Evolutionary conservation across 1,140 invertebrate genomes (phyloP), one percentile per base, ranked within the genome.

Genomic region (Micrasema minimum): DNA sequence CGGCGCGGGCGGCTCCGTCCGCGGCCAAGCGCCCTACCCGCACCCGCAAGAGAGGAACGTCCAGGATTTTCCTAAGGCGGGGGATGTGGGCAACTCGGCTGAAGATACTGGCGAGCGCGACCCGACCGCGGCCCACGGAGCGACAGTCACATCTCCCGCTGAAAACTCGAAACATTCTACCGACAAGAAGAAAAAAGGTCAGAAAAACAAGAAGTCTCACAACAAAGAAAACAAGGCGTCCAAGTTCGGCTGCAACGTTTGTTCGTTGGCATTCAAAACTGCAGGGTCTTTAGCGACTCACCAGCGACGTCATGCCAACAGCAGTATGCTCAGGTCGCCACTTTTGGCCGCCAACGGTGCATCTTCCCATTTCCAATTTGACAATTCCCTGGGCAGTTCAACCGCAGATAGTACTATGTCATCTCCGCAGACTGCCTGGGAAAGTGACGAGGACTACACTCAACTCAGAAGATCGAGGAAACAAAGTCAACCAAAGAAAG

Each of bases 61-160:
- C 66, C 75, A 75, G 81, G 82, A 82, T 82, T 83, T 82, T 82
- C 81, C 77, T 82, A 80, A 83, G 76, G 82, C 82, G 81, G 81
- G 81, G 77, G 81, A 82, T 82, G 82, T 80, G 77, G 77, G 77
- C 74, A 78, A 55, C 67, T 59, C 73, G 61, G 78, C 78, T 46
- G 76, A 80, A 76, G 78, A 84, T 53, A 82, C 83, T 73, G 82
- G 83, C 78, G 83, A 86, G 76, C 82, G 81, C 76, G 86, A 83
- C 79, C 83, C 81, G 82, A 83, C 79, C 88, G 85, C 79, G 86
- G 85, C 71, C 84, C 83, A 76, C 83, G 86, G 72, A 85, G 86
- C 77, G 79, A 80, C 69, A 83, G 87, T 78, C 82, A 84, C 72
- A 76, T 78, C 73, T 86, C 85, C 78, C 86, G 87, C 76, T 86